Evolutionary conservation across 2,113 vertebrate genomes (phyloP).

Genomic region (Corythaixoides concolor): DNA sequence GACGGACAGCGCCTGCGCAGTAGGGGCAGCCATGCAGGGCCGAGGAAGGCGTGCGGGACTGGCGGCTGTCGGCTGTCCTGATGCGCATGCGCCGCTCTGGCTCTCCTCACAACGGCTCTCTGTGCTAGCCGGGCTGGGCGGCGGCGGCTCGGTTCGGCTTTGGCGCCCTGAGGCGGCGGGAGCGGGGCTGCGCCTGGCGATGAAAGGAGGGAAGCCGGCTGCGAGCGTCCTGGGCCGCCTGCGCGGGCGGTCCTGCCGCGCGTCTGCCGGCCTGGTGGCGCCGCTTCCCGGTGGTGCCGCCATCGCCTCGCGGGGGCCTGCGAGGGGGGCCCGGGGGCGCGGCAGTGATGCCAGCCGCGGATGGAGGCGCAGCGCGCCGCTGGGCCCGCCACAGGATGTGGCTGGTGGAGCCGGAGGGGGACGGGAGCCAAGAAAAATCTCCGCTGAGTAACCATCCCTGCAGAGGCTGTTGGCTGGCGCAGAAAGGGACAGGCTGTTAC

Average conservation of each 20-base stretch:
- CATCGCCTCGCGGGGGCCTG: fast-evolving
- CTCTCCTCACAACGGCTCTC: fast-evolving
- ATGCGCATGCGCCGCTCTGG: fast-evolving
- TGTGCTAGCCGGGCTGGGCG: no score
- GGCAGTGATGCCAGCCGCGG: no score
- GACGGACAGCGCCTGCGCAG: fast-evolving
- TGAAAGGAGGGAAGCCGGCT: neutral
- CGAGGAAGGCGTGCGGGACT: no score
- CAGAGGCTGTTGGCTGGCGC: no score
- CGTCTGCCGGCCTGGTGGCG: no score
- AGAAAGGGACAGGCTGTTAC: fast-evolving
- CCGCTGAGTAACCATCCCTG: fast-evolving
- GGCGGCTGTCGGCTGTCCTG: fast-evolving
- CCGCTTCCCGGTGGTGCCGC: no score
- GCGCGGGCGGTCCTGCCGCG: neutral
- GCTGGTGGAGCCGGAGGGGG: no score
- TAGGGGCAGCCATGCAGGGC: fast-evolving
- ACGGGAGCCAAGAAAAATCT: neutral
- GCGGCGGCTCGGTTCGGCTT: neutral
- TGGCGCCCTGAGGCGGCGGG: neutral
- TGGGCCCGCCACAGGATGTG: neutral
- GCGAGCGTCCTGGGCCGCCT: neutral
- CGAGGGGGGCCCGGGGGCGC: neutral
- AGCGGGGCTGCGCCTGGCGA: no score
- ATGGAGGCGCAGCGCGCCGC: no score